Percentiles rank a stretch among this genome's conserved stretches.
phyloP scores from a whole-genome alignment of 2,113 vertebrate genomes.

The Eulacestoma nigropectus region DNA sequence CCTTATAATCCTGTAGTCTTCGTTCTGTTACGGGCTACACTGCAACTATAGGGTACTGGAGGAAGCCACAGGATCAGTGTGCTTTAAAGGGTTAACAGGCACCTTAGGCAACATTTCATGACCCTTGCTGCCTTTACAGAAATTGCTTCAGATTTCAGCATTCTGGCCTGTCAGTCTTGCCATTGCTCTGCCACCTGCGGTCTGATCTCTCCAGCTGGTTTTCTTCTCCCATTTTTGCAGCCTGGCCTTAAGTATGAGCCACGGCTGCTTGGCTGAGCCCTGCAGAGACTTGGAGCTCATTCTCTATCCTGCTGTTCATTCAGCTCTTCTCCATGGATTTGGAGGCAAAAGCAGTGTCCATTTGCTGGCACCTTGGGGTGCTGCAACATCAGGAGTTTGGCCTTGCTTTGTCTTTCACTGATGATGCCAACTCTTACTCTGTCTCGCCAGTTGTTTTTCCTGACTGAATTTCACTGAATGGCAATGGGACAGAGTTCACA shows the following conservation, averaged over 20 bases:
- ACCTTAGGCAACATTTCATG: background rate
- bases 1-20: background rate
- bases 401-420: background rate
- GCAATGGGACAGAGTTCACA: background rate
- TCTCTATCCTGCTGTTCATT: background rate
- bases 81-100: background rate
- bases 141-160: constrained; percentile 13
- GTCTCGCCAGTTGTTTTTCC: background rate
- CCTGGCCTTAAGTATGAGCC: background rate
- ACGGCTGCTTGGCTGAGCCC: background rate
- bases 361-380: background rate
- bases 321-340: background rate
- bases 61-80: background rate
- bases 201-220: background rate
- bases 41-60: background rate
- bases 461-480: background rate
- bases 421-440: background rate
- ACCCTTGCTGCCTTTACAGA: background rate
- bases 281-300: background rate
- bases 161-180: constrained; percentile 32
- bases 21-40: background rate
- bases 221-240: background rate
- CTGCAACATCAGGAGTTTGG: background rate
- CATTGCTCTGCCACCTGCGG: background rate
- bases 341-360: background rate